A percentile compares a stretch with the other conserved stretches of the same genome.
These are phyloP conservation scores for Chironomus tepperi DNA, from an alignment of 1,140 invertebrate species.

Conservation along the genomic window DNA sequence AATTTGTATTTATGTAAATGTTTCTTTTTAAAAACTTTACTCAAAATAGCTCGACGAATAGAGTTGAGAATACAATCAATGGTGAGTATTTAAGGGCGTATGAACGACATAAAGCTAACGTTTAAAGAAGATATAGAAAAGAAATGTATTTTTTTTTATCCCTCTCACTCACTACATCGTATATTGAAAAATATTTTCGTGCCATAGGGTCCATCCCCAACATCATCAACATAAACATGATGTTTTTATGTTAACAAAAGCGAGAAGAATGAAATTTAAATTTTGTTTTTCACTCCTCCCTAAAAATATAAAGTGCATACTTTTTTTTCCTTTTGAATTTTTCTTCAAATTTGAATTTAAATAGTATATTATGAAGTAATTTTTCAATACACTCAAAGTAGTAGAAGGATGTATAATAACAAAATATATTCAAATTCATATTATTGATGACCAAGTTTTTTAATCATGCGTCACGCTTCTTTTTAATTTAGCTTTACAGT, in stretches of 20 bases:
- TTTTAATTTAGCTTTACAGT: no score
- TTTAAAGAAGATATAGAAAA: not conserved
- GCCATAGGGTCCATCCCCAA: not conserved
- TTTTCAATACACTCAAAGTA: no score
- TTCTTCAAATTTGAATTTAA: no score
- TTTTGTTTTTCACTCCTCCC: not conserved
- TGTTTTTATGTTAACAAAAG: not conserved
- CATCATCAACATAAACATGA: constrained; percentile 8
- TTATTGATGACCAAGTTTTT: no score
- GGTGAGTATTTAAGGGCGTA: not conserved
- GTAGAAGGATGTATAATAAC: no score
- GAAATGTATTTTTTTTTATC: not conserved
- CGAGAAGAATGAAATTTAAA: not conserved
- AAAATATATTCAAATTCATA: no score
- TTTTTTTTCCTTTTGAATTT: no score
- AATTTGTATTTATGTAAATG: constrained; percentile 8
- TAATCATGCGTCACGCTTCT: no score
- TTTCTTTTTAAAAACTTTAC: not conserved
- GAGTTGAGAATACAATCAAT: not conserved
- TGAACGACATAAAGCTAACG: not conserved
- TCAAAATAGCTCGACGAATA: not conserved
- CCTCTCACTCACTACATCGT: not conserved
- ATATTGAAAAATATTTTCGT: not conserved
- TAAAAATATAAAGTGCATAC: no score
- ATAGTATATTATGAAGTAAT: no score